These are phyloP conservation scores for Lates calcarifer DNA, from an alignment of 2,113 vertebrate genomes.

Conservation along the genomic window DNA sequence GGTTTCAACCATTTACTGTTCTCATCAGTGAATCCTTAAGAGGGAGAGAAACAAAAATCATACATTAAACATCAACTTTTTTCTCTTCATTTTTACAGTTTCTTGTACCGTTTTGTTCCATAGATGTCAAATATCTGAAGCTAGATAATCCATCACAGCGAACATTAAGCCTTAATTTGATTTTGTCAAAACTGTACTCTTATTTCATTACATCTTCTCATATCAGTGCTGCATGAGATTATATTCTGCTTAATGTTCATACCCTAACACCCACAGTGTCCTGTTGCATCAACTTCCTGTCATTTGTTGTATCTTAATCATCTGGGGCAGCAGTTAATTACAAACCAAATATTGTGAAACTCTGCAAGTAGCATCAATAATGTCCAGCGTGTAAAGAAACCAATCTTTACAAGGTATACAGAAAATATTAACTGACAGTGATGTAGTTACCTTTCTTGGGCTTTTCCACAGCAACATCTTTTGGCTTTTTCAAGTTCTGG, in stretches of 20 bases:
- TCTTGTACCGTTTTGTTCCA: neutral
- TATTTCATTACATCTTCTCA: neutral
- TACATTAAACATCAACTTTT: neutral
- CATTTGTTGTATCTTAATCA: neutral
- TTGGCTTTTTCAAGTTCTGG: slow-evolving; percentile 58
- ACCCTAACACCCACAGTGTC: neutral
- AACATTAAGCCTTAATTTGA: neutral
- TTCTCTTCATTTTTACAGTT: neutral
- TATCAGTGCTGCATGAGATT: neutral
- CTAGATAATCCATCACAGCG: neutral
- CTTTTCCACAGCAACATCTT: slow-evolving; percentile 52
- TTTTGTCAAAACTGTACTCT: neutral
- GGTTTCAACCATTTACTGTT: slow-evolving; percentile 87
- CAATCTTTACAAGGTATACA: neutral
- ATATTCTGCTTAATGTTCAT: neutral
- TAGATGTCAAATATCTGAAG: neutral
- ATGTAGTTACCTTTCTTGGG: slow-evolving; percentile 76
- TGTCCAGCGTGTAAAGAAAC: neutral
- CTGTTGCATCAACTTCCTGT: neutral
- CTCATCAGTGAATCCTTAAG: slow-evolving; percentile 86
- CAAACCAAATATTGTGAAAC: neutral
- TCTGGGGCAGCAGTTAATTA: neutral
- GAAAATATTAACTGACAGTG: neutral
- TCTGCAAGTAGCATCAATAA: neutral
- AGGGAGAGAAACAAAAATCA: neutral